phyloP scores from a whole-genome alignment of 2,888 invertebrate genomes.

The Coronaproctus castanopsis region DNA sequence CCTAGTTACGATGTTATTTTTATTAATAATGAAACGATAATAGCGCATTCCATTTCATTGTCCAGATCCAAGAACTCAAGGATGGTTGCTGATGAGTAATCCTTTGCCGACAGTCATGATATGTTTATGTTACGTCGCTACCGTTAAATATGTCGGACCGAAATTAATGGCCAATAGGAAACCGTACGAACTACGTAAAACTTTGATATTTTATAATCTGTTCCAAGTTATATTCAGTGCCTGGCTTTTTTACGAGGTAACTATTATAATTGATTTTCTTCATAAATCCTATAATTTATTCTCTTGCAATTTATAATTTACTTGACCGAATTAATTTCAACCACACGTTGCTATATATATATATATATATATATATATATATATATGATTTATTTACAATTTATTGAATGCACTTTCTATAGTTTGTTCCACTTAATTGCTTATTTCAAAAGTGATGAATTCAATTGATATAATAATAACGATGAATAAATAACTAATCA shows the following conservation, averaged over 20 bases:
- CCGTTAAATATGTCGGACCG: conserved; percentile 70
- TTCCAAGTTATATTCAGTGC: conserved; percentile 58
- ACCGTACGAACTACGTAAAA: conserved; percentile 51
- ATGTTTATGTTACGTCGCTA: conserved; percentile 69
- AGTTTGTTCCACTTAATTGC: too few species aligned
- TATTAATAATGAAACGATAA: conserved; percentile 1
- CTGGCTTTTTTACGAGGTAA: conserved; percentile 53
- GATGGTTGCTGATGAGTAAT: conserved; percentile 84
- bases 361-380: too few species aligned
- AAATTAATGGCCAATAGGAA: conserved; percentile 67
- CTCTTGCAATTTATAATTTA: not conserved
- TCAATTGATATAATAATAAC: too few species aligned
- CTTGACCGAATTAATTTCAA: too few species aligned
- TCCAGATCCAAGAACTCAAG: conserved; percentile 69
- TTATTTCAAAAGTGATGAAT: too few species aligned
- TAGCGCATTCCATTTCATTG: conserved; percentile 22
- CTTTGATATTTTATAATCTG: conserved; percentile 64
- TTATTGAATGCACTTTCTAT: too few species aligned
- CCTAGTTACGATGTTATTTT: too few species aligned
- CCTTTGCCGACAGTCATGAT: conserved; percentile 78
- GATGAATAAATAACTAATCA: too few species aligned
- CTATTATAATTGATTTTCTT: conserved; percentile 9
- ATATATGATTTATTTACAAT: too few species aligned
- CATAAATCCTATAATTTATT: not conserved
- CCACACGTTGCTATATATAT: too few species aligned